phyloP scores from a whole-genome alignment of 2,113 vertebrate genomes.

The Platichthys flesus region DNA sequence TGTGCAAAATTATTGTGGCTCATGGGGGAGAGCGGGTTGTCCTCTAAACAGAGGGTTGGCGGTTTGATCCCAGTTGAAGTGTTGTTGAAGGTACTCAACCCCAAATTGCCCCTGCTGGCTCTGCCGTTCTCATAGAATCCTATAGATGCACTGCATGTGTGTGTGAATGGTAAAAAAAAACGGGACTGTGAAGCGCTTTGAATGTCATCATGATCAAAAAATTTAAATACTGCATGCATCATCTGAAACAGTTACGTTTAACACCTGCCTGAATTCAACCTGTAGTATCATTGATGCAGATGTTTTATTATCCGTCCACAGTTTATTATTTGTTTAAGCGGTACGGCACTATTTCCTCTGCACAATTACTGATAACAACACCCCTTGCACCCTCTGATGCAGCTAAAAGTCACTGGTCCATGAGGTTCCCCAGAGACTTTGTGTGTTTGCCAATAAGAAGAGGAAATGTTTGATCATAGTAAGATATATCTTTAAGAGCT shows the following conservation, averaged over 20 bases:
- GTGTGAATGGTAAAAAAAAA: too few relatives aligned
- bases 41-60: not conserved
- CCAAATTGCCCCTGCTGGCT: too few relatives aligned
- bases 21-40: not conserved
- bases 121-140: too few relatives aligned
- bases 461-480: constrained; percentile 26
- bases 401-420: not conserved
- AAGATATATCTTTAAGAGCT: constrained; percentile 42
- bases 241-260: not conserved
- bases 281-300: not conserved
- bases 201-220: too few relatives aligned
- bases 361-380: not conserved
- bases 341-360: not conserved
- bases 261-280: too few relatives aligned
- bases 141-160: too few relatives aligned
- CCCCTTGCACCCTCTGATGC: not conserved
- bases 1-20: too few relatives aligned
- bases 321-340: not conserved
- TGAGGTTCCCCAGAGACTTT: not conserved
- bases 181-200: too few relatives aligned
- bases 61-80: too few relatives aligned
- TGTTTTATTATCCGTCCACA: not conserved
- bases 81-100: too few relatives aligned
- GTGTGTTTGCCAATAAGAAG: constrained; percentile 5
- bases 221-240: not conserved